Conservation (phyloP, 2,888 invertebrate genomes). For the Acholoe squamosa region DNA sequence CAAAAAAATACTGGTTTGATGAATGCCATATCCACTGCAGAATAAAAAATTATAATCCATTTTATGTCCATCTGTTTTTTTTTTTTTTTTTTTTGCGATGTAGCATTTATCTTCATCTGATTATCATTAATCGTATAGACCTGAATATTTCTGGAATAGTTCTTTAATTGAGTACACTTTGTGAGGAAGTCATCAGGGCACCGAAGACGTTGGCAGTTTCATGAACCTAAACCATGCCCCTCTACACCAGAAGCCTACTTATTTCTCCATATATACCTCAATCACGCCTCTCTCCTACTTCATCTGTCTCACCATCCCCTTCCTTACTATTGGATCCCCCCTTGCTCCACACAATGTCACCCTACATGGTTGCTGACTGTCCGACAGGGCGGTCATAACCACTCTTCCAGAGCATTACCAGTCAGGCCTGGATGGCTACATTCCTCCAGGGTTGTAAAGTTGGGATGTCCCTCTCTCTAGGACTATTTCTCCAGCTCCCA, state of each 20-base stretch:
- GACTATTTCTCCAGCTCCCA: background rate
- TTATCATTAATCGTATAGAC: no score
- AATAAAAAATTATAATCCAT: no score
- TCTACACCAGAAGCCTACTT: background rate
- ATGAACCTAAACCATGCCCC: background rate
- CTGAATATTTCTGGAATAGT: no score
- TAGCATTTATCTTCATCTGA: no score
- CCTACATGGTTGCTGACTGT: slow-evolving; percentile 4
- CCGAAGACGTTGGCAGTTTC: background rate
- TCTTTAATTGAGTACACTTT: no score
- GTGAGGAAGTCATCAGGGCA: no score
- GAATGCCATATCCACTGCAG: no score
- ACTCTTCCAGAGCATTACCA: background rate
- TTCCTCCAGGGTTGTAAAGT: background rate
- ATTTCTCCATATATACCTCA: slow-evolving; percentile 2
- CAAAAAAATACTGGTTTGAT: no score
- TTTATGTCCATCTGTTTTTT: no score
- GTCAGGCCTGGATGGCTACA: background rate
- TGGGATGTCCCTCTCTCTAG: background rate
- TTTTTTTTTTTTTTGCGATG: no score
- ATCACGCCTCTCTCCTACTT: background rate
- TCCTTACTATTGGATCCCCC: background rate
- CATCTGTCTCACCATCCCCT: background rate
- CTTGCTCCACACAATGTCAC: background rate
- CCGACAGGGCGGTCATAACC: background rate